phyloP scores from a whole-genome alignment of 2,113 vertebrate species.

The Anoplopoma fimbria region DNA sequence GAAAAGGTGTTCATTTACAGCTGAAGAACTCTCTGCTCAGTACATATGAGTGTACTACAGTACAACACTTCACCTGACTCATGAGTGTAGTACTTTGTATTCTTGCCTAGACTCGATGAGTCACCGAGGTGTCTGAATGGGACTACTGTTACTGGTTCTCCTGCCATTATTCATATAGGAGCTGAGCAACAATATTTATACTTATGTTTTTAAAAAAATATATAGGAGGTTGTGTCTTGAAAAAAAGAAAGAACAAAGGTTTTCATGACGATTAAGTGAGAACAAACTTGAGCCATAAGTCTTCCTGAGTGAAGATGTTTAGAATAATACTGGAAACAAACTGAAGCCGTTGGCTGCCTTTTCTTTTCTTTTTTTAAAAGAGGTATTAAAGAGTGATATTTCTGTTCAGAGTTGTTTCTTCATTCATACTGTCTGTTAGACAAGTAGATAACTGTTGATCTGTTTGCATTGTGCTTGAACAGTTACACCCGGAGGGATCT shows the following conservation, averaged over 20 bases:
- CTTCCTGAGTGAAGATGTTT: conserved; percentile 52
- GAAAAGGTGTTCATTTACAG: not conserved
- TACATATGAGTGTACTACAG: not conserved
- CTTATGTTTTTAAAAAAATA: not conserved
- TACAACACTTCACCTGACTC: not conserved
- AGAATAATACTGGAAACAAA: conserved; percentile 55
- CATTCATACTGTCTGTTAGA: conserved; percentile 22
- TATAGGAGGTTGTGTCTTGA: conserved; percentile 2
- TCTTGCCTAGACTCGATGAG: conserved; percentile 43
- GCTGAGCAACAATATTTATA: conserved; percentile 46
- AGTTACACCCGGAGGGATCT: conserved; percentile 7
- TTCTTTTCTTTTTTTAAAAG: conserved; percentile 55
- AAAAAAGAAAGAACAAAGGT: no score
- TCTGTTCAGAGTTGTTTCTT: conserved; percentile 26
- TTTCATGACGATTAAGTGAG: no score
- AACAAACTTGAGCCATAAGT: conserved; percentile 60
- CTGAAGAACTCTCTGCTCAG: conserved; percentile 12
- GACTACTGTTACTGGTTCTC: conserved; percentile 20
- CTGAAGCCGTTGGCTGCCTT: conserved; percentile 64
- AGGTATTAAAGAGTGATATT: conserved; percentile 66
- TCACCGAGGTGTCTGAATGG: conserved; percentile 23
- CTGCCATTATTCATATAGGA: conserved; percentile 5
- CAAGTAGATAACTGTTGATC: conserved; percentile 5
- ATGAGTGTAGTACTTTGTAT: conserved; percentile 10
- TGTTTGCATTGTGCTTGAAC: not conserved